Evolutionary conservation across 1,140 invertebrate species (phyloP), one percentile per base, ranked within the genome.

Genomic region (Aleiodes sp.): DNA sequence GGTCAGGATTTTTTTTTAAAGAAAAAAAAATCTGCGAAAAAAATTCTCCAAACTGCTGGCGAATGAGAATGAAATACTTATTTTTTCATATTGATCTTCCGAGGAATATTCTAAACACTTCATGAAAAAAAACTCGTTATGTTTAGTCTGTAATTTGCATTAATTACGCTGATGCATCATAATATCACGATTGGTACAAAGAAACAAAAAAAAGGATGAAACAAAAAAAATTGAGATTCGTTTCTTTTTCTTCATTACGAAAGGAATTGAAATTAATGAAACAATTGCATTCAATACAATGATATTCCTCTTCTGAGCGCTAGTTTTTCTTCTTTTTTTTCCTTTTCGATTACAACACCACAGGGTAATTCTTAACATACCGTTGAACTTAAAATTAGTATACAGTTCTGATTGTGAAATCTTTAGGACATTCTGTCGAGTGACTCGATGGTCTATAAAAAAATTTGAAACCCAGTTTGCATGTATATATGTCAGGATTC

Each of bases 301-400:
- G 2, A 46, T 59, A 59, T 59, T 29, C 16, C 24, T 59, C 28
- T 56, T 59, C 28, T 29, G 6, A 6, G 2, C n/a, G 21, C 14
- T 35, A n/a, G 4, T 35, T 6, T 16, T 62, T 3, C 37, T 60
- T 31, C 37, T 35, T 39, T 37, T 35, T 62, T 41, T 12, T 63
- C 12, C 28, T 21, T 2, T 28, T 41, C 16, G 46, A 60, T 65
- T 65, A 52, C 62, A 70, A 70, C 62, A 65, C 31, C 33, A 56
- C 14, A 67, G 37, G 29, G 28, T 62, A 60, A 33, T 29, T 41
- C 35, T 65, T 52, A 63, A 43, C 59, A 65, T 63, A 63, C 39
- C 59, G 39, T 62, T 52, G 69, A 74, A 76, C 68, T 80, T 80
- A 80, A 79, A 81, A 80, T 80, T 80, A 81, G 78, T 77, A 78